Conservation (phyloP, 2,113 vertebrate species). For the Leucoraja erinaceus region DNA sequence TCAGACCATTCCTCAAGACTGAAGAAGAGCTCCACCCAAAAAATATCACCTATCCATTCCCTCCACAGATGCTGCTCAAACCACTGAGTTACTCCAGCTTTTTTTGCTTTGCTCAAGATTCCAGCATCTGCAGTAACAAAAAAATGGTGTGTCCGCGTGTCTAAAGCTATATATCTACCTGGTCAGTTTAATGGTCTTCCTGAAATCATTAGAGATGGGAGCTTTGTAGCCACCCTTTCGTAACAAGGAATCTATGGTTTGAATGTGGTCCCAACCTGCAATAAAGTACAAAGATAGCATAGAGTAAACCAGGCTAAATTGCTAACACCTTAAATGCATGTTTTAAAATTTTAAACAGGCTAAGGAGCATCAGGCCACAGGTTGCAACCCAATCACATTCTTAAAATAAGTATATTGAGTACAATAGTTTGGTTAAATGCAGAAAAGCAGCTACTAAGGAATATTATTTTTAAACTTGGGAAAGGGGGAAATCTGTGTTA, state of each 20-base stretch:
- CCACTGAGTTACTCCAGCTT: too few relatives aligned
- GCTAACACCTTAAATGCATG: not conserved
- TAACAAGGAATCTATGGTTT: slow-evolving; percentile 99
- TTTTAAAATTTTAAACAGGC: not conserved
- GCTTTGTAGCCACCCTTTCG: slow-evolving; percentile 99
- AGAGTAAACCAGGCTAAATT: not conserved
- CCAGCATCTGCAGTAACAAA: too few relatives aligned
- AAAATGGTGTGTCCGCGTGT: too few relatives aligned
- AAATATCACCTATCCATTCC: too few relatives aligned
- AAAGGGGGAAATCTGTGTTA: not conserved
- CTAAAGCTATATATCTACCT: slow-evolving; percentile 60
- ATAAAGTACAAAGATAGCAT: not conserved
- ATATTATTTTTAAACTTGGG: slow-evolving; percentile 20
- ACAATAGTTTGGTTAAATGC: slow-evolving; percentile 6
- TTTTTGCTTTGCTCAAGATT: too few relatives aligned
- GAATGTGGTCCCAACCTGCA: slow-evolving; percentile 99
- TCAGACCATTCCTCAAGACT: too few relatives aligned
- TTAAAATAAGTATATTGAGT: slow-evolving; percentile 16
- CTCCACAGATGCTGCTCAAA: too few relatives aligned
- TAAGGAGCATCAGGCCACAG: slow-evolving; percentile 30
- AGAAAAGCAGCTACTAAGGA: not conserved
- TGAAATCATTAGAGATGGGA: slow-evolving; percentile 98
- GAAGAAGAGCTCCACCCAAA: too few relatives aligned
- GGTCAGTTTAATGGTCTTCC: slow-evolving; percentile 99
- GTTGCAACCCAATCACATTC: slow-evolving; percentile 29